A percentile compares a stretch with the other conserved stretches of the same genome.
Evolutionary conservation across 2,888 invertebrate genomes (phyloP).

Genomic region (Epistrophe eligans): DNA sequence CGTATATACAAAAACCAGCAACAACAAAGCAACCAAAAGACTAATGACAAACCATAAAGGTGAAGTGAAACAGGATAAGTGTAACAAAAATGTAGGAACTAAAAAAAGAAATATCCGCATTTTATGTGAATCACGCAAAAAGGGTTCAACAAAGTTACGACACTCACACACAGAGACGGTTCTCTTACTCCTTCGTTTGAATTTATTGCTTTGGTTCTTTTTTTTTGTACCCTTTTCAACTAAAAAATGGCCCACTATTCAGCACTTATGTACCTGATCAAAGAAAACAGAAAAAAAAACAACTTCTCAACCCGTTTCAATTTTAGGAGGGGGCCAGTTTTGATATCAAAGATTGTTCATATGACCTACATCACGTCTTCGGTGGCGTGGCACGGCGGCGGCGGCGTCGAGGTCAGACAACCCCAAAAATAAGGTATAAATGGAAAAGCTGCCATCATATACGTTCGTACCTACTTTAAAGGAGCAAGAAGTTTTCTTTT

Average conservation of each 20-base stretch:
- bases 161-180: neutral
- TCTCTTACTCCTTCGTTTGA: slow-evolving; percentile 1
- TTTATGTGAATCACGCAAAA: slow-evolving; percentile 51
- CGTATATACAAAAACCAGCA: neutral
- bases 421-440: slow-evolving; percentile 27
- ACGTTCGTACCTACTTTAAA: slow-evolving; percentile 14
- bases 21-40: slow-evolving; percentile 23
- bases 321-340: slow-evolving; percentile 45
- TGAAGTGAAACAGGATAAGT: slow-evolving; percentile 31
- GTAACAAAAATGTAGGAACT: slow-evolving; percentile 17
- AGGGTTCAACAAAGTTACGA: slow-evolving; percentile 50
- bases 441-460: slow-evolving; percentile 13
- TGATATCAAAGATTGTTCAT: slow-evolving; percentile 74
- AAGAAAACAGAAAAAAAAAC: slow-evolving; percentile 13
- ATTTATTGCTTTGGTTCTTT: slow-evolving; percentile 46
- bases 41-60: slow-evolving; percentile 66
- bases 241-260: slow-evolving; percentile 65
- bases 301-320: slow-evolving; percentile 53
- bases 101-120: neutral
- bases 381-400: neutral
- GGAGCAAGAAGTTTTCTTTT: slow-evolving; percentile 26
- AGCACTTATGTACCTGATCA: slow-evolving; percentile 37
- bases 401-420: slow-evolving; percentile 15
- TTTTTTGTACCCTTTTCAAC: neutral
- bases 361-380: slow-evolving; percentile 74